Base-by-base conservation (phyloP, 23 tunicate genomes). In the Oikopleura vanhoeffeni region DNA sequence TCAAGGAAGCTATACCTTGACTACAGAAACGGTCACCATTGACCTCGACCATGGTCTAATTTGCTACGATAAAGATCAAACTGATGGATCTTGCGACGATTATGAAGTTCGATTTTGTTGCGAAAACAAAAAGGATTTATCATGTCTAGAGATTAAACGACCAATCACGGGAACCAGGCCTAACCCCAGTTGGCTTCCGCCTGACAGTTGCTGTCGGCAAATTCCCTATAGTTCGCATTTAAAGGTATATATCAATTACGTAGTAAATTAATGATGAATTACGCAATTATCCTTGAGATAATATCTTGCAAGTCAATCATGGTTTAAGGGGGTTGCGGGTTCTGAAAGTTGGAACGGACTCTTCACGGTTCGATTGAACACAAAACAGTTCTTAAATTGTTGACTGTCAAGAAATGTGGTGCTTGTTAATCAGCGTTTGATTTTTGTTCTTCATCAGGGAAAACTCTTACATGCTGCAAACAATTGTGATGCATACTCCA, bases 61-160 rank as follows among this genome's bases (percentile, higher is more conserved):
- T 13, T 49, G 64, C 64, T 49, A 49, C 64, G 24, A 49, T 24
- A 49, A 49, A 24, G 64, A 49, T 24, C 64, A 49, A 24, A 24
- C 64, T 8, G 24, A 49, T 71, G 79, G 38, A 2, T 2, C 4
- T 2, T 71, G 79, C 79, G 38, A 38, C 2, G 79, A 71, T 32
- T 71, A 71, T 38, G 79, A 71, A 71, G 79, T 71, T 32, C 79
- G 79, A 28, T 71, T 71, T 30, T 71, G 79, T 30, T 71, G 79
- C 35, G 27, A 18, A 18, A 2, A 18, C 79, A 3, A 18, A 71
- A 13, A 13, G 79, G 79, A 71, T 38, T 71, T 71, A 30, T 2
- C 4, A 2, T 71, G 79, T 71, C 79, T 71, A 4, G 36, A 2
- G 79, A 18, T 13, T 18, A 18, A 30, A 38, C 79, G 34, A 2